Evolutionary conservation across 1,140 invertebrate species (phyloP).

Genomic region (Cecropterus lyciades): DNA sequence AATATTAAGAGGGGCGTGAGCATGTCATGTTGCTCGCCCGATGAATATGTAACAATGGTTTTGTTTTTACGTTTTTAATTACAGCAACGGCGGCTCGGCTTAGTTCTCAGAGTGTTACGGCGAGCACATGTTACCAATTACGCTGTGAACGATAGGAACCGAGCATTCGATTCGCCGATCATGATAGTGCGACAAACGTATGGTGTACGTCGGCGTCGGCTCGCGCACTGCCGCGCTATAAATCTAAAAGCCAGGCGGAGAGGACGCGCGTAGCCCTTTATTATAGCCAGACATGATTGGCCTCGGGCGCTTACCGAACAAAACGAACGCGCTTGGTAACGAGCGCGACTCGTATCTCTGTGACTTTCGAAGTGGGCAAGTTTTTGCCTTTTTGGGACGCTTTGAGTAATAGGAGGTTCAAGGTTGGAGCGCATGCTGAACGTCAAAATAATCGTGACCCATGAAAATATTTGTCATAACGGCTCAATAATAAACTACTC

Average conservation of each 20-base stretch:
- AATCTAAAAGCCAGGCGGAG: conserved; percentile 69
- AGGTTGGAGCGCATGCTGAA: conserved; percentile 43
- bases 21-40: conserved; percentile 48
- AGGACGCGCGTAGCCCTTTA: conserved; percentile 74
- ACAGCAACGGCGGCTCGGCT: conserved; percentile 28
- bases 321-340: conserved; percentile 70
- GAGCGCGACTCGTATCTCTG: conserved; percentile 57
- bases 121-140: conserved; percentile 59
- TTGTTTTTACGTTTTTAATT: conserved; percentile 46
- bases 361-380: conserved; percentile 46
- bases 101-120: conserved; percentile 35
- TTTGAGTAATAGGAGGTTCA: conserved; percentile 54
- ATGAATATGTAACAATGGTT: conserved; percentile 55
- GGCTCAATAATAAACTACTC: neutral
- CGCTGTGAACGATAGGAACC: conserved; percentile 33
- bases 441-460: conserved; percentile 15
- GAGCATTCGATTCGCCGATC: conserved; percentile 52
- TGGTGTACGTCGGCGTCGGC: conserved; percentile 56
- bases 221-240: conserved; percentile 56
- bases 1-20: conserved; percentile 63
- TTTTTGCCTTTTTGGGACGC: conserved; percentile 55
- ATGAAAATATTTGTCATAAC: conserved; percentile 9
- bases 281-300: conserved; percentile 78
- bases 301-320: conserved; percentile 66
- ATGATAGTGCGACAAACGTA: conserved; percentile 71